phyloP scores from a whole-genome alignment of 1,140 invertebrate species.

The Belonocnema kinseyi region DNA sequence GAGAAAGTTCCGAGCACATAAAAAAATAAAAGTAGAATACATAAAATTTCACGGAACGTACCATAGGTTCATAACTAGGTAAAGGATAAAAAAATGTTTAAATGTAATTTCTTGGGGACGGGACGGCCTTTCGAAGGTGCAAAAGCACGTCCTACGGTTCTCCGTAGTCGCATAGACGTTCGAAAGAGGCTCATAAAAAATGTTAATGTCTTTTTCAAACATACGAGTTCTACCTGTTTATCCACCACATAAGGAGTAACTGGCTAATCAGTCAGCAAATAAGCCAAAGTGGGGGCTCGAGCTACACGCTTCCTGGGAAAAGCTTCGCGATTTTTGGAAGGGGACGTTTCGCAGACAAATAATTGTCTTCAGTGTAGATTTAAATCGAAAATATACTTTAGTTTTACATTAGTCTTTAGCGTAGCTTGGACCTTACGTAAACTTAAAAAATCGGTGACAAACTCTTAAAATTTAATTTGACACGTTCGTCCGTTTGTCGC shows the following conservation, averaged over 20 bases:
- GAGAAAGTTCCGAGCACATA: not conserved
- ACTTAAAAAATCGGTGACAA: slow-evolving; percentile 4
- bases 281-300: not conserved
- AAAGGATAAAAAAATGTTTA: not conserved
- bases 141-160: slow-evolving; percentile 26
- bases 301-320: slow-evolving; percentile 27
- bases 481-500: not conserved
- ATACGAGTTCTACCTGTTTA: slow-evolving; percentile 18
- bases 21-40: not conserved
- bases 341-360: slow-evolving; percentile 23
- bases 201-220: slow-evolving; percentile 61
- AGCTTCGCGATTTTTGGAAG: slow-evolving; percentile 13
- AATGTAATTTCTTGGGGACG: not conserved
- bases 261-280: slow-evolving; percentile 6
- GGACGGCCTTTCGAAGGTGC: not conserved
- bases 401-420: slow-evolving; percentile 18
- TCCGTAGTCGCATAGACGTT: slow-evolving; percentile 35
- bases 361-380: slow-evolving; percentile 51
- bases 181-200: slow-evolving; percentile 51
- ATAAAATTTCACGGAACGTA: not conserved
- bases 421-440: slow-evolving; percentile 2
- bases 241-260: slow-evolving; percentile 3
- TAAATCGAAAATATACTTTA: slow-evolving; percentile 35
- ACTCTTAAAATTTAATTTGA: slow-evolving; percentile 5
- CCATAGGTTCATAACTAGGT: not conserved